phyloP scores from a whole-genome alignment of 2,888 invertebrate species.

The Chloroclysta siterata region DNA sequence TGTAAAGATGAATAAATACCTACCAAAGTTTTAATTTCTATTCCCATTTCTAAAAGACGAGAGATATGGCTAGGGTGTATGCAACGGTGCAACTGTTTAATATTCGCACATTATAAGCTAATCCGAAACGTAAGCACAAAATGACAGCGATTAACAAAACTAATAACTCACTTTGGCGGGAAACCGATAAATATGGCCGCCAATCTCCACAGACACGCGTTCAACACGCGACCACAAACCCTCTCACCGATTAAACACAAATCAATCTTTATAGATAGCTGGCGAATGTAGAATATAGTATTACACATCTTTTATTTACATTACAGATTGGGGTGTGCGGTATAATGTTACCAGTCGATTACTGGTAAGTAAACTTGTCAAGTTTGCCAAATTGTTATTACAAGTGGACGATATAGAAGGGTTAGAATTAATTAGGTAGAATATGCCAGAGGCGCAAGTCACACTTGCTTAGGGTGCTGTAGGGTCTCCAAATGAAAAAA shows the following conservation, averaged over 20 bases:
- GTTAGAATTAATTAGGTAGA: background rate
- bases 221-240: conserved; percentile 62
- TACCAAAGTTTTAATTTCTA: no score
- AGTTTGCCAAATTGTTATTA: conserved; percentile 55
- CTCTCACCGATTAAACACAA: conserved; percentile 66
- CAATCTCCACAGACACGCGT: conserved; percentile 72
- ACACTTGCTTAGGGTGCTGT: background rate
- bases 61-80: no score
- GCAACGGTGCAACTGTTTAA: background rate
- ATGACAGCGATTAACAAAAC: conserved; percentile 64
- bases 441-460: background rate
- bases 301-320: conserved; percentile 80
- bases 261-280: conserved; percentile 70
- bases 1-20: no score
- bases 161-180: conserved; percentile 50
- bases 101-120: conserved; percentile 41
- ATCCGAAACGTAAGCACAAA: conserved; percentile 50
- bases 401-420: conserved; percentile 49
- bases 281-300: conserved; percentile 73
- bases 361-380: conserved; percentile 33
- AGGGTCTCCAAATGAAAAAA: background rate
- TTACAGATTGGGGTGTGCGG: conserved; percentile 70
- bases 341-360: conserved; percentile 72
- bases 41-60: no score
- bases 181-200: conserved; percentile 58